phyloP scores from a whole-genome alignment of 2,888 invertebrate species.

The Autographa pulchrina region DNA sequence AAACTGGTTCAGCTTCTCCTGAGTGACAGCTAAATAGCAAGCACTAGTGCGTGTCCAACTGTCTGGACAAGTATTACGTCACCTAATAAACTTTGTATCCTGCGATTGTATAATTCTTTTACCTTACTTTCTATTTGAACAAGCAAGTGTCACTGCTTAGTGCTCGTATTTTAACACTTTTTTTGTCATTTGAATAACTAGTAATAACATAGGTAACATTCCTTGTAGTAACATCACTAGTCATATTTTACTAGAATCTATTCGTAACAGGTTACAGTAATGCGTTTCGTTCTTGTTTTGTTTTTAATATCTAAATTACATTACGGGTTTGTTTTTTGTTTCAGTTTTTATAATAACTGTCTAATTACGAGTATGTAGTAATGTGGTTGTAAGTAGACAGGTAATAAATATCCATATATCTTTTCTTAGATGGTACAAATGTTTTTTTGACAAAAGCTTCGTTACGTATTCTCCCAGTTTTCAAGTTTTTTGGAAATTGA shows the following conservation, averaged over 20 bases:
- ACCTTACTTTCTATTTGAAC: constrained; percentile 39
- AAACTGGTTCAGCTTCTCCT: constrained; percentile 46
- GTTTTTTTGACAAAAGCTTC: too few species aligned
- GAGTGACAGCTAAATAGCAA: constrained; percentile 51
- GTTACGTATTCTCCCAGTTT: too few species aligned
- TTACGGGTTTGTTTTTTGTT: background rate
- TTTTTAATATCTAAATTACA: background rate
- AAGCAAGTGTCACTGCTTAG: background rate
- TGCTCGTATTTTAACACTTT: constrained; percentile 10
- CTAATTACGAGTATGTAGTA: background rate
- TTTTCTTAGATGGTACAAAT: too few species aligned
- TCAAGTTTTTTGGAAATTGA: too few species aligned
- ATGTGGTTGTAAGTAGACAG: background rate
- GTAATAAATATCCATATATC: too few species aligned
- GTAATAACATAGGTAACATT: constrained; percentile 17
- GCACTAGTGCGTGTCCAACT: constrained; percentile 32
- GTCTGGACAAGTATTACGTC: constrained; percentile 28
- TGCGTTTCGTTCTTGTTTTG: background rate
- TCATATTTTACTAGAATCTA: background rate
- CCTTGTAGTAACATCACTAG: constrained; percentile 13
- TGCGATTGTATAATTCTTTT: constrained; percentile 46
- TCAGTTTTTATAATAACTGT: background rate
- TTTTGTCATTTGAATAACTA: constrained; percentile 16
- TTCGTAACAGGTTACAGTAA: background rate
- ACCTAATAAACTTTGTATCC: constrained; percentile 36